Evolutionary conservation across 2,888 invertebrate genomes (phyloP).

Genomic region (Apamea anceps): DNA sequence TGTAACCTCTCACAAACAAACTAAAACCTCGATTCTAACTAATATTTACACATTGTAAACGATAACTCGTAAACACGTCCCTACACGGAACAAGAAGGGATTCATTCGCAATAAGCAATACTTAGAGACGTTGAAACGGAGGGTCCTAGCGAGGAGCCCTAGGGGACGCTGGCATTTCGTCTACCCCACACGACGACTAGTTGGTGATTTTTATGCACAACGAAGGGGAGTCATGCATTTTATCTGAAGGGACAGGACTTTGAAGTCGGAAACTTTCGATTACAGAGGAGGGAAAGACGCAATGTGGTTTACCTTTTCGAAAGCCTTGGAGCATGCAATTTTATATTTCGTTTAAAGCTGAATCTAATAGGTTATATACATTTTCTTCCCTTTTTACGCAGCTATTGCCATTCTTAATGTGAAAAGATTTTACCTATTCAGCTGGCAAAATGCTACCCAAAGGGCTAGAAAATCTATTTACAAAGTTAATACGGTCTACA

Average conservation of each 20-base stretch:
- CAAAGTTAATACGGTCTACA: neutral
- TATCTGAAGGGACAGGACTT: conserved; percentile 72
- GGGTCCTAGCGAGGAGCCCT: conserved; percentile 74
- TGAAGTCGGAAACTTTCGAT: conserved; percentile 71
- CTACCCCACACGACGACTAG: conserved; percentile 76
- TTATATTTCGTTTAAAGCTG: conserved; percentile 47
- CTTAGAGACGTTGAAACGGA: conserved; percentile 72
- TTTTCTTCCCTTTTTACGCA: neutral
- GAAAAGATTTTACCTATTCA: conserved; percentile 13
- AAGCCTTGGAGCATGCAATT: conserved; percentile 57
- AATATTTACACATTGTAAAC: conserved; percentile 85
- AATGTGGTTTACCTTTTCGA: conserved; percentile 62
- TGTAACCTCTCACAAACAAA: conserved; percentile 52
- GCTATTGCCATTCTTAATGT: neutral
- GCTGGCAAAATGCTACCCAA: neutral
- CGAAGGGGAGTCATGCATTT: conserved; percentile 76
- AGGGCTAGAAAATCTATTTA: neutral
- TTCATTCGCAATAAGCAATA: conserved; percentile 79
- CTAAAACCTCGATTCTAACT: conserved; percentile 69
- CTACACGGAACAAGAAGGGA: conserved; percentile 65
- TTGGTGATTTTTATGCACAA: conserved; percentile 73
- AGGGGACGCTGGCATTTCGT: conserved; percentile 83
- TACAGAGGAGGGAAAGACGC: conserved; percentile 60
- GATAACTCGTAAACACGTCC: conserved; percentile 74
- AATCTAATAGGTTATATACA: neutral